Evolutionary conservation across 2,113 vertebrate species (phyloP), one percentile per base, ranked within the genome.

Genomic region (Chaenocephalus aceratus): DNA sequence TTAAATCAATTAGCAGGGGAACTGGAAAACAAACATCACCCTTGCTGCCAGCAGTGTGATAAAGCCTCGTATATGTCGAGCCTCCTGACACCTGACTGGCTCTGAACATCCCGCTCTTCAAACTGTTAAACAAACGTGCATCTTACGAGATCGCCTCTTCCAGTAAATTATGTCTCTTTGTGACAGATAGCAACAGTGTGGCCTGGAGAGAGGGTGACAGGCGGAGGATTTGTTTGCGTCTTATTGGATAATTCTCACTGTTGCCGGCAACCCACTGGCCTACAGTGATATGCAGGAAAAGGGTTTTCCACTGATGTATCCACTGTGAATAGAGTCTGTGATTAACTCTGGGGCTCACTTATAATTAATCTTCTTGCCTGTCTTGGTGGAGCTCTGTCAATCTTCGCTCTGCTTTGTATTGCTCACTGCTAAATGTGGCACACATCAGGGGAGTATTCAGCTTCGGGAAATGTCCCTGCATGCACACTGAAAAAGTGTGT

Each of bases 291-390:
- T 79, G 75, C 77, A 75, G 66, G 73, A 79, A 77, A 84, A 85
- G 77, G 75, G 70, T 75, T 78, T 89, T 87, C 83, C 77, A 77
- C 69, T 79, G 80, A 86, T 89, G 77, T 77, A 83, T 86, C 85
- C 86, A 77, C 83, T 79, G 86, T 82, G 91, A 92, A 86, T 81
- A 86, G 70, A 89, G 72, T 85, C 82, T 65, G 89, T 93, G 91
- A 93, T 94, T 92, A 94, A 93, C 85, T 91, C 75, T 58, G 84
- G 84, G 61, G 73, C 81, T 92, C 85, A 78, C 34, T 63, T 91
- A 80, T 90, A 93, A 94, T 94, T 92, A 93, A 93, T 91, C 85
- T 89, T 84, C 72, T 77, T 79, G 68, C 75, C 75, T 70, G 83
- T 84, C 85, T 86, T 78, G 57, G 75, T 69, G 56, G 78, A 86